These are phyloP conservation scores for Shinisaurus crocodilurus DNA, from an alignment of 2,113 vertebrate genomes.

Conservation along the genomic window DNA sequence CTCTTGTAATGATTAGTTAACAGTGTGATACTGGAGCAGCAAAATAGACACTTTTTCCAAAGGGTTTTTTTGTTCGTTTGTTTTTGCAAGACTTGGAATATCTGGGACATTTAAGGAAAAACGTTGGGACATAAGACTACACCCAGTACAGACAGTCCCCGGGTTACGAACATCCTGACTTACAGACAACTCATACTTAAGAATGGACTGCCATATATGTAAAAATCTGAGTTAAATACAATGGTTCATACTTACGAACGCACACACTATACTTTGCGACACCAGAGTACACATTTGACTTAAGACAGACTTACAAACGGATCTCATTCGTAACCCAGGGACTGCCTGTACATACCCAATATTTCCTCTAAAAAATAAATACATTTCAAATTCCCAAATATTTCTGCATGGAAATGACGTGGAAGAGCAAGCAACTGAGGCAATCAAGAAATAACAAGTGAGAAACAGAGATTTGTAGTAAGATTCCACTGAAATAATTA, in stretches of 20 bases:
- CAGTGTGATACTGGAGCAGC: neutral
- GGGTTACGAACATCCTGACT: too few species aligned
- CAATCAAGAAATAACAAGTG: conserved; percentile 11
- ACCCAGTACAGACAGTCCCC: too few species aligned
- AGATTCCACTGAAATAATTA: neutral
- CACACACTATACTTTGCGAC: too few species aligned
- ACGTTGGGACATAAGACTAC: neutral
- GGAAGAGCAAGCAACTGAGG: conserved; percentile 4
- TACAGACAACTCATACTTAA: too few species aligned
- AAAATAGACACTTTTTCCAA: neutral
- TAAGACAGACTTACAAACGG: too few species aligned
- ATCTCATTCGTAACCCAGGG: too few species aligned
- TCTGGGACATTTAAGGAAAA: neutral
- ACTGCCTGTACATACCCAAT: too few species aligned
- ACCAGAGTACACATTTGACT: too few species aligned
- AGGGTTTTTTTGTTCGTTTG: too few species aligned
- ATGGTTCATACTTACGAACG: too few species aligned
- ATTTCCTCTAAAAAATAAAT: neutral
- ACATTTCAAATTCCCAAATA: neutral
- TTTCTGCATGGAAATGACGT: neutral
- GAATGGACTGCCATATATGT: too few species aligned
- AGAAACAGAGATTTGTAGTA: conserved; percentile 1
- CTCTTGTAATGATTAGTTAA: neutral
- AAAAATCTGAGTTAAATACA: too few species aligned
- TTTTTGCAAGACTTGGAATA: neutral